Base-by-base conservation (phyloP, 2,113 vertebrate genomes). In the Grus americana region DNA sequence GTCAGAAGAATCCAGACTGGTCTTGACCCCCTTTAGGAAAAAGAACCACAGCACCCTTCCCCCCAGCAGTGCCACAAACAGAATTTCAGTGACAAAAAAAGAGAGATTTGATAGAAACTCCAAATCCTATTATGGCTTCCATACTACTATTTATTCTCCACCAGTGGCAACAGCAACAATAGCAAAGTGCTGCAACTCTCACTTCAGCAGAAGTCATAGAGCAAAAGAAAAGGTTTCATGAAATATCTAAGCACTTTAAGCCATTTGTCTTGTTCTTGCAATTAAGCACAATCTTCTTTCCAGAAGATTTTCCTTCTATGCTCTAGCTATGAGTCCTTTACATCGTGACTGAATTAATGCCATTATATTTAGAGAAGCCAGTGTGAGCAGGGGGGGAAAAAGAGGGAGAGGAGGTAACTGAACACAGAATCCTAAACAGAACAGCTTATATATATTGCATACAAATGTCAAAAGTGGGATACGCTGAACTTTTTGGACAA, bases 61-160 rank as follows among this genome's bases (percentile, higher is more conserved):
- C 10, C 0, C 6, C 30, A 82, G 0, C 0, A 0, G 34, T 11
- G 11, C 30, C 76, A 61, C 20, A 59, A 52, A 72, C 26, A 84
- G 44, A 68, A 66, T 40, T 66, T 49, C 30, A 36, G 42, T 46
- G 50, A 57, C 26, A 67, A 55, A 57, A 32, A 29, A 49, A 24
- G 7, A 80, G 34, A 7, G 4, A 66, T 54, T 58, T 44, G 2
- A 30, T 27, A 79, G 62, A 84, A 78, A 75, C 5, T 22, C 44
- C 5, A 3, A 70, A 65, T 23, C 15, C 52, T 68, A 27, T 34
- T 57, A n/a, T 12, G 16, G 79, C 8, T 54, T 82, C 19, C 1
- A 2, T 23, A 29, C 17, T 49, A 32, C 15, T 73, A 36, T 50
- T 63, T 46, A 20, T 49, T 75, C 66, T 61, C 55, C 30, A 54